A percentile compares a stretch with the other conserved stretches of the same genome.
Conservation (phyloP, 1,140 invertebrate genomes). For the Diachasmimorpha longicaudata region DNA sequence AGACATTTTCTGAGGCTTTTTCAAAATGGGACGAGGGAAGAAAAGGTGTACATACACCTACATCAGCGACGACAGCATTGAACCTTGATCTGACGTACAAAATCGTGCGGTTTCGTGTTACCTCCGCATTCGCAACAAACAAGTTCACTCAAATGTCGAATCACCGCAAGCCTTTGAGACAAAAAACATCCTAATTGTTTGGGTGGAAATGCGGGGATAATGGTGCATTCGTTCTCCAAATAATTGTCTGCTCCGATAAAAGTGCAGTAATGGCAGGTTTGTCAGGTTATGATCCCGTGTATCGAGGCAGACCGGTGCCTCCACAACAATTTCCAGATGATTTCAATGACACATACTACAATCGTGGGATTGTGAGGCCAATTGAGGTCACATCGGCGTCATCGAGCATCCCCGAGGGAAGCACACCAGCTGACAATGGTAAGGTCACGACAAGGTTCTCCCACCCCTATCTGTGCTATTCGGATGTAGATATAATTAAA, state of each 20-base stretch:
- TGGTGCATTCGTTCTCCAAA: background rate
- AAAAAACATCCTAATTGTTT: background rate
- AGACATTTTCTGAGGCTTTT: no score
- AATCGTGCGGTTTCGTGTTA: background rate
- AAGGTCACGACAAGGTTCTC: background rate
- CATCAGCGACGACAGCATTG: no score
- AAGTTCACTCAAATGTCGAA: background rate
- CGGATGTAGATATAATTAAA: background rate
- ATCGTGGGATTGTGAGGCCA: conserved; percentile 22
- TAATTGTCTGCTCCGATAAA: background rate
- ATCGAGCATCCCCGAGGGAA: background rate
- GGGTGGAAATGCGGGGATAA: background rate
- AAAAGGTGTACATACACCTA: no score
- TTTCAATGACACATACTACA: conserved; percentile 12
- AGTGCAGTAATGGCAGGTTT: conserved; percentile 16
- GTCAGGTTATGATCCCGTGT: conserved; percentile 23
- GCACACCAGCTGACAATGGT: conserved; percentile 12
- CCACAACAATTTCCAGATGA: conserved; percentile 7
- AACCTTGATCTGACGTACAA: background rate
- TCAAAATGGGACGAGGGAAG: no score
- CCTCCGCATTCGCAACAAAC: background rate
- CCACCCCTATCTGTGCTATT: background rate
- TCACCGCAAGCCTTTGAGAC: background rate
- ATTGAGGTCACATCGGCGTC: conserved; percentile 1
- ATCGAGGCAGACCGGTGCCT: conserved; percentile 14